A percentile compares a stretch with the other conserved stretches of the same genome.
Evolutionary conservation across 2,888 invertebrate species (phyloP).

Genomic region (Omphaloscelis lunosa): DNA sequence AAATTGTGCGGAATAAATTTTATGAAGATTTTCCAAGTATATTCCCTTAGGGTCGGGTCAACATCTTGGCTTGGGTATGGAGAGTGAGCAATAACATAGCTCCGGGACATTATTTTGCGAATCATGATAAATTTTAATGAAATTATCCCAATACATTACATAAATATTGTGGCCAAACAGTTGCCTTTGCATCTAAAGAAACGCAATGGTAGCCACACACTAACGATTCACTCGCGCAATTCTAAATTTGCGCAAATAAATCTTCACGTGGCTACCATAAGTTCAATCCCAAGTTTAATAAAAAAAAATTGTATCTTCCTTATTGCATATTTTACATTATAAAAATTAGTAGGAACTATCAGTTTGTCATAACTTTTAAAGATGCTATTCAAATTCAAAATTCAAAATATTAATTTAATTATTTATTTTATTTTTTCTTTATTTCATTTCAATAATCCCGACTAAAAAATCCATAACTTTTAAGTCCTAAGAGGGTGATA

Average conservation of each 20-base stretch:
- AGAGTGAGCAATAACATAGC: not conserved
- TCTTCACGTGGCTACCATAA: too few species aligned
- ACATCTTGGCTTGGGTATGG: too few species aligned
- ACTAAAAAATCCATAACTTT: not conserved
- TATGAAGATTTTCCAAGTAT: not conserved
- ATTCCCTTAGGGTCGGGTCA: not conserved
- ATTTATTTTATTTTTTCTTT: too few species aligned
- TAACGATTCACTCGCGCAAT: too few species aligned
- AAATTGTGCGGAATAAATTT: not conserved
- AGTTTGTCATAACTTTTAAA: not conserved
- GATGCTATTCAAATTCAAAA: not conserved
- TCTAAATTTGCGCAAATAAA: too few species aligned
- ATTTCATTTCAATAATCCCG: not conserved
- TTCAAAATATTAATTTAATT: too few species aligned
- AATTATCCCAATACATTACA: not conserved
- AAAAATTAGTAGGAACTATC: not conserved
- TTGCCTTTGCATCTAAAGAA: not conserved
- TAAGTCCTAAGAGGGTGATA: too few species aligned
- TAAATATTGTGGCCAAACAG: not conserved
- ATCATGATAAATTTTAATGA: not conserved
- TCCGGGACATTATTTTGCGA: not conserved
- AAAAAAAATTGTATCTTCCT: too few species aligned
- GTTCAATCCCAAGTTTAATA: too few species aligned
- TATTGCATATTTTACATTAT: not conserved
- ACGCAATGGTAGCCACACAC: not conserved